Conservation (phyloP, 2,888 invertebrate genomes). For the Drosophila quasianomalipes region DNA sequence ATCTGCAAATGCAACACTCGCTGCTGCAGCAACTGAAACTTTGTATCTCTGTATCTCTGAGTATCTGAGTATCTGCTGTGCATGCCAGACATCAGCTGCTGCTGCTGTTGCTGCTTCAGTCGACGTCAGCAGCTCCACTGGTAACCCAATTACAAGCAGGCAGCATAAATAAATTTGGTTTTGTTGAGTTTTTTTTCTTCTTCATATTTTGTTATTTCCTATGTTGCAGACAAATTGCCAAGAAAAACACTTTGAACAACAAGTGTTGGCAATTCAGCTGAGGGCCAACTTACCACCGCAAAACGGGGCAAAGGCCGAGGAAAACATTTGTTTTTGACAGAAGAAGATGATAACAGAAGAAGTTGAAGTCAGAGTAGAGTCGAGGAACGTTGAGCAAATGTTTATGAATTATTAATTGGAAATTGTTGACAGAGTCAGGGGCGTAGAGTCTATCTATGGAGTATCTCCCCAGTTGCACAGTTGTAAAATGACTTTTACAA, state of each 20-base stretch:
- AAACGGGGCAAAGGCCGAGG: not conserved
- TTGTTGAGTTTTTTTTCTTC: constrained; percentile 28
- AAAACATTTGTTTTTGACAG: constrained; percentile 45
- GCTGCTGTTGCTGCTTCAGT: constrained; percentile 9
- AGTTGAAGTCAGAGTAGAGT: constrained; percentile 6
- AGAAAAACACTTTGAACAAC: constrained; percentile 72
- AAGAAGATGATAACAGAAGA: not conserved
- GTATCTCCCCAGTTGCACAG: constrained; percentile 3
- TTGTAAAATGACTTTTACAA: constrained; percentile 69
- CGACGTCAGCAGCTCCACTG: constrained; percentile 49
- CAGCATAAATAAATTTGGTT: constrained; percentile 70
- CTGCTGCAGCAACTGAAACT: constrained; percentile 35
- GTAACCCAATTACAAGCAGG: constrained; percentile 72
- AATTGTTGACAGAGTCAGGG: constrained; percentile 55
- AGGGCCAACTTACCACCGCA: constrained; percentile 29
- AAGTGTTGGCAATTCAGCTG: constrained; percentile 61
- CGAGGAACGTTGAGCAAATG: constrained; percentile 48
- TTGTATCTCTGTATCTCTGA: constrained; percentile 45
- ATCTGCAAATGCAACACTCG: constrained; percentile 34
- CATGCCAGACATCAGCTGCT: constrained; percentile 30
- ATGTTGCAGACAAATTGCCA: constrained; percentile 70
- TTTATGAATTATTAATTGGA: constrained; percentile 80
- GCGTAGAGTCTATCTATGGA: constrained; percentile 16
- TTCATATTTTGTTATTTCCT: constrained; percentile 13
- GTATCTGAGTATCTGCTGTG: constrained; percentile 18